Conservation (phyloP, 2,797 vertebrate genomes). For the Darevskia nairensis region DNA sequence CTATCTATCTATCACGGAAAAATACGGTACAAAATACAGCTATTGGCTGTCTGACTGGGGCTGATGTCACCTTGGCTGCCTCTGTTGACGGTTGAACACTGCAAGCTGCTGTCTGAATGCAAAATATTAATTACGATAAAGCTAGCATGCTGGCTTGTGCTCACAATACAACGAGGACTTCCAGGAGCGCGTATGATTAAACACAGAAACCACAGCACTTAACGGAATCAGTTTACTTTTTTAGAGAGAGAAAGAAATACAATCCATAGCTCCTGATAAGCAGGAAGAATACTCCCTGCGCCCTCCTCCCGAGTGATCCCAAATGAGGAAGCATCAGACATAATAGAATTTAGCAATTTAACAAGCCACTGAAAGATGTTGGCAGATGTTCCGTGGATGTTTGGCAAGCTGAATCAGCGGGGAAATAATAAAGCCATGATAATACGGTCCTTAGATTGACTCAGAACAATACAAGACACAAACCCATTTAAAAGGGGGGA, state of each 20-base stretch:
- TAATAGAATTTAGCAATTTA: conserved; percentile 40
- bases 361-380: conserved; percentile 43
- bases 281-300: conserved; percentile 25
- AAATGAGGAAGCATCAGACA: conserved; percentile 41
- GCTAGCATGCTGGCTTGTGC: neutral
- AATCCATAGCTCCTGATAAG: conserved; percentile 42
- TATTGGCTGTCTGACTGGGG: too few species aligned
- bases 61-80: too few species aligned
- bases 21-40: too few species aligned
- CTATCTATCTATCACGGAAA: too few species aligned
- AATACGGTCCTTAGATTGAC: conserved; percentile 32
- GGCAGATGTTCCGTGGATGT: conserved; percentile 50
- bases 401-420: conserved; percentile 41
- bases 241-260: conserved; percentile 15
- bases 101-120: too few species aligned
- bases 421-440: conserved; percentile 43
- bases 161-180: neutral
- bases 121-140: neutral
- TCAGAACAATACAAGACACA: conserved; percentile 38
- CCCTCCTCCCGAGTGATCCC: conserved; percentile 54
- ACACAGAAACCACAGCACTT: neutral
- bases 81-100: neutral
- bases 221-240: neutral
- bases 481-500: neutral
- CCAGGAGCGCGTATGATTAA: neutral